Conservation (phyloP, 2,797 vertebrate species). For the Acipenser transmontanus region DNA sequence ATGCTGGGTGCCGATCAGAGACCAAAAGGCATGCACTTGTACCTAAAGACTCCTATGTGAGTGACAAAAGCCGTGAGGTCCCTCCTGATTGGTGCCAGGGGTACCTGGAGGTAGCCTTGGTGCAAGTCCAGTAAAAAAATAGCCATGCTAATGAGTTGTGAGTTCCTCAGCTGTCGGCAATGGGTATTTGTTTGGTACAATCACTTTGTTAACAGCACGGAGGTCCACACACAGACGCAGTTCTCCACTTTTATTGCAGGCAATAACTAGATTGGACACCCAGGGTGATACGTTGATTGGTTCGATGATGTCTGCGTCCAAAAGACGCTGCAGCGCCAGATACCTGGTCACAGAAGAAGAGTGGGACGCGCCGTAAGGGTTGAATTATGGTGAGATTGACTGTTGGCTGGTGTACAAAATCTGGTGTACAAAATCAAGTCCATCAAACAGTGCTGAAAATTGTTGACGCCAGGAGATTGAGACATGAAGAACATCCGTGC, state of each 20-base stretch:
- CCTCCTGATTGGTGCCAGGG: too few relatives aligned
- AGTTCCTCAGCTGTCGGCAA: background rate
- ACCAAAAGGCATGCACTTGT: too few relatives aligned
- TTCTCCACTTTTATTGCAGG: background rate
- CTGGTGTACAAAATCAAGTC: background rate
- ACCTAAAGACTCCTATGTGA: too few relatives aligned
- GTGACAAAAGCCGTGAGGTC: too few relatives aligned
- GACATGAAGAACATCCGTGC: background rate
- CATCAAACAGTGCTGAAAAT: background rate
- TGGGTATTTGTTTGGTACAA: background rate
- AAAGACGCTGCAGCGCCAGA: background rate
- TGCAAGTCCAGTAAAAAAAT: too few relatives aligned
- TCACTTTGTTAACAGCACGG: background rate
- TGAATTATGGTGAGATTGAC: background rate
- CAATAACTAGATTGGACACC: background rate
- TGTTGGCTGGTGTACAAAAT: slow-evolving; percentile 2
- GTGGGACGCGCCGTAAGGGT: background rate
- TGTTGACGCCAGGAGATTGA: background rate
- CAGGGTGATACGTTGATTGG: background rate
- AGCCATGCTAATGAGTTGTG: background rate
- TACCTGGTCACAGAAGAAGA: background rate
- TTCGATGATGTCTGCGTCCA: background rate
- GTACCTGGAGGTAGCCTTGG: too few relatives aligned
- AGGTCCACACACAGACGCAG: background rate
- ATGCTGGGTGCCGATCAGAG: too few relatives aligned